These are phyloP conservation scores for Heliconius sara DNA, from an alignment of 2,888 invertebrate genomes.

Conservation along the genomic window DNA sequence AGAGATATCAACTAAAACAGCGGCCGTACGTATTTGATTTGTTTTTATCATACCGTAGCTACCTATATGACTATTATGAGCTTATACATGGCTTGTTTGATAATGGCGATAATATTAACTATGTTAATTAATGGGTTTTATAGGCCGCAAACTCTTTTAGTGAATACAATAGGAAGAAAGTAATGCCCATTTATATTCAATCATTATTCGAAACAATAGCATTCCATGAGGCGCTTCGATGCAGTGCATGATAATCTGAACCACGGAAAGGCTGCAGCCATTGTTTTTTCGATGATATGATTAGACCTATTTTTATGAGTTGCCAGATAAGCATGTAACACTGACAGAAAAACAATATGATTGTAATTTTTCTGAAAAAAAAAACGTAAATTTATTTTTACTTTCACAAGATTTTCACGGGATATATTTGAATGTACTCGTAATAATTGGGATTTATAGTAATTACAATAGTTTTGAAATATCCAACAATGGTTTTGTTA, in stretches of 20 bases:
- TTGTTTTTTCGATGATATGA: slow-evolving; percentile 39
- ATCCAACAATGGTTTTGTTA: background rate
- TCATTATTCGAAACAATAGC: slow-evolving; percentile 66
- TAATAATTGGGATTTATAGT: background rate
- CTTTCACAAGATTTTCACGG: background rate
- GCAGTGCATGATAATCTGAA: slow-evolving; percentile 52
- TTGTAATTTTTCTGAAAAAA: too few species aligned
- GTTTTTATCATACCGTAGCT: slow-evolving; percentile 25
- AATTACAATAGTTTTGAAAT: background rate
- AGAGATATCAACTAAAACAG: slow-evolving; percentile 80
- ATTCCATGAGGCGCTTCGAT: slow-evolving; percentile 61
- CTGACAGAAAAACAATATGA: background rate
- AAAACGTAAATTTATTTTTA: background rate
- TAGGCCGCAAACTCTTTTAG: slow-evolving; percentile 57
- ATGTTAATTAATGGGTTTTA: slow-evolving; percentile 34
- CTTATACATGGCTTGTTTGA: background rate
- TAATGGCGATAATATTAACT: background rate
- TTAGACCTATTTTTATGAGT: slow-evolving; percentile 36
- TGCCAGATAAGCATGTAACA: slow-evolving; percentile 33
- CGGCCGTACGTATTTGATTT: slow-evolving; percentile 74
- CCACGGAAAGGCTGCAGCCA: slow-evolving; percentile 22
- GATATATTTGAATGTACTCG: background rate
- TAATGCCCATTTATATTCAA: slow-evolving; percentile 53
- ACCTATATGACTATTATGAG: background rate
- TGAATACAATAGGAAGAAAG: slow-evolving; percentile 72